Conservation (phyloP, 2,797 vertebrate genomes). For the Rhabdomys pumilio region DNA sequence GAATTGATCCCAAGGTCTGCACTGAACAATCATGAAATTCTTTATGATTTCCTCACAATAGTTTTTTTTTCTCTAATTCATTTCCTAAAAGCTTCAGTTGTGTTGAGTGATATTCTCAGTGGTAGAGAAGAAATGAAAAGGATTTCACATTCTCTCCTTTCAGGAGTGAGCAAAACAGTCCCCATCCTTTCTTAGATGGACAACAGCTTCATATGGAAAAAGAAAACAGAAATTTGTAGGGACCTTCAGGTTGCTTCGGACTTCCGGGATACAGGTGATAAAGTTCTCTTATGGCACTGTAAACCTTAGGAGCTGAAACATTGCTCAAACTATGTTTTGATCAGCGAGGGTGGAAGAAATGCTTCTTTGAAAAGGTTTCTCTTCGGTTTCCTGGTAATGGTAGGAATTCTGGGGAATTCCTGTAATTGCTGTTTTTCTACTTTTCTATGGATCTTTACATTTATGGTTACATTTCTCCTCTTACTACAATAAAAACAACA, state of each 20-base stretch:
- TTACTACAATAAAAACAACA: background rate
- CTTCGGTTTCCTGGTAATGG: background rate
- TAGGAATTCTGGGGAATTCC: background rate
- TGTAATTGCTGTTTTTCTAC: background rate
- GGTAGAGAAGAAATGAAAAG: constrained; percentile 18
- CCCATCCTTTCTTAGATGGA: background rate
- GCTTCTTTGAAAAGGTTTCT: background rate
- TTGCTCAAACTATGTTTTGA: background rate
- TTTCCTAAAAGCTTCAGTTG: background rate
- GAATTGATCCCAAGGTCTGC: background rate
- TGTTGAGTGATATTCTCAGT: background rate
- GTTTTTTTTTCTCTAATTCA: background rate
- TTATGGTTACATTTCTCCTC: background rate
- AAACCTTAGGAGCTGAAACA: background rate
- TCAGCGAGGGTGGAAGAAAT: background rate
- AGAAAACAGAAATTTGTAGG: background rate
- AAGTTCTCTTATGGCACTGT: background rate
- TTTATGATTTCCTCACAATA: background rate
- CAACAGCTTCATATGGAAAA: background rate
- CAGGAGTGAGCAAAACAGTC: background rate
- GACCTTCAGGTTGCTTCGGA: background rate
- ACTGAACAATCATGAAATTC: background rate
- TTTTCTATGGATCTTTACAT: background rate
- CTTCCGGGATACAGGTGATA: background rate
- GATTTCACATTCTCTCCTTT: constrained; percentile 1